Conservation (phyloP, 1,140 invertebrate genomes). For the Drosophila varians region DNA sequence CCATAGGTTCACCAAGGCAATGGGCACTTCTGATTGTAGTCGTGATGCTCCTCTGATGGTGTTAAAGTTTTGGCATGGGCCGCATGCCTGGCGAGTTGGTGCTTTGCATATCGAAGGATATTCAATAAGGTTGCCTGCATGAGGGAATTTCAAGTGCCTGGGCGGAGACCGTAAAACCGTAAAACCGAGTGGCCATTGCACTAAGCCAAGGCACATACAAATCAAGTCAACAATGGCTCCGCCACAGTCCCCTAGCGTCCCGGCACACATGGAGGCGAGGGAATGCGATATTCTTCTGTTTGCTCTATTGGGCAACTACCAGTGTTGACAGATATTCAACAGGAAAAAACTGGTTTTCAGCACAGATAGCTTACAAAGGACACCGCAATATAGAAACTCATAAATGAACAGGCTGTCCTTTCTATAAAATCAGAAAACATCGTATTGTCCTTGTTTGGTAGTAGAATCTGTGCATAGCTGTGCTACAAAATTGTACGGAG, state of each 20-base stretch:
- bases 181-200: constrained; percentile 63
- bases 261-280: constrained; percentile 2
- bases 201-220: constrained; percentile 63
- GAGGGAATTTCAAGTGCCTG: constrained; percentile 52
- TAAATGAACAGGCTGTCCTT: neutral
- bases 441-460: neutral
- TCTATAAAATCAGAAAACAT: neutral
- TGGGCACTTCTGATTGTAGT: neutral
- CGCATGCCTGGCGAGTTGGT: constrained; percentile 9
- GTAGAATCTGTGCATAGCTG: too few species aligned
- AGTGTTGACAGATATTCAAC: constrained; percentile 7
- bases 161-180: constrained; percentile 29
- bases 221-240: constrained; percentile 60
- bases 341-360: neutral
- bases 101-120: constrained; percentile 37
- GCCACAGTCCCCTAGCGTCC: constrained; percentile 13
- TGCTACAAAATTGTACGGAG: too few species aligned
- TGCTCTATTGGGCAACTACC: neutral
- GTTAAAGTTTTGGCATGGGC: neutral
- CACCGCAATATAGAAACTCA: neutral
- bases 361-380: too few species aligned
- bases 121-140: constrained; percentile 27
- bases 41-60: neutral
- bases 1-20: neutral
- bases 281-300: constrained; percentile 17